Evolutionary conservation across 2,888 invertebrate species (phyloP), one percentile per base, ranked within the genome.

Genomic region (Drosophila longiperda): DNA sequence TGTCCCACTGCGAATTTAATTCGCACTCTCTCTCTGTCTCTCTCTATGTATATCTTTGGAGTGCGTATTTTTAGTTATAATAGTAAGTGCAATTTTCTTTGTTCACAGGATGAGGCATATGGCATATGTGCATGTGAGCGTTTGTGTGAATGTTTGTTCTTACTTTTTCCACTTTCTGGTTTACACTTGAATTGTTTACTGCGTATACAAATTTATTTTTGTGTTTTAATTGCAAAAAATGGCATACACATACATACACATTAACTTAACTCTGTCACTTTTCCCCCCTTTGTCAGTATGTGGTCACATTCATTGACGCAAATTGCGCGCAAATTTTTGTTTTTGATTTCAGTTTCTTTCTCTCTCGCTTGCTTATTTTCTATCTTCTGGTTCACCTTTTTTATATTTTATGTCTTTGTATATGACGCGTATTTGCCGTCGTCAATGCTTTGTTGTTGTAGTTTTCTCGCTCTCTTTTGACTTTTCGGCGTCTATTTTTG

Each of bases 251-350:
- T n/a, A 55, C 62, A 52, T 36, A 32, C 11, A 40, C 33, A 23
- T 32, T 7, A 23, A 7, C 52, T 40, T 9, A 32, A 40, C 40
- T 20, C 33, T 60, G 23, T 34, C 34, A 33, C 33, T 38, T 9
- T 20, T 20, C 11, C 23, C 26, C 36, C 17, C 40, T 3, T 61
- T 63, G 48, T 38, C 50, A 49, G 7, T 45, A 17, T 74, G 60
- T 33, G 55, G 73, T 50, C 45, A 66, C 70, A 62, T 57, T 75
- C 85, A 87, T 87, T 85, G 87, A 85, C 85, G 85, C 79, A 85
- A 85, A 85, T 85, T 75, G 83, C 83, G 87, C 85, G 87, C 69
- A 85, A 85, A 87, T 77, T 80, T 80, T 82, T 78, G 73, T 82
- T 78, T 80, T 73, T 82, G 80, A 78, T 80, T 76, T 77, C 73